Conservation (phyloP, 2,113 vertebrate species). For the Herpetotheres cachinnans region DNA sequence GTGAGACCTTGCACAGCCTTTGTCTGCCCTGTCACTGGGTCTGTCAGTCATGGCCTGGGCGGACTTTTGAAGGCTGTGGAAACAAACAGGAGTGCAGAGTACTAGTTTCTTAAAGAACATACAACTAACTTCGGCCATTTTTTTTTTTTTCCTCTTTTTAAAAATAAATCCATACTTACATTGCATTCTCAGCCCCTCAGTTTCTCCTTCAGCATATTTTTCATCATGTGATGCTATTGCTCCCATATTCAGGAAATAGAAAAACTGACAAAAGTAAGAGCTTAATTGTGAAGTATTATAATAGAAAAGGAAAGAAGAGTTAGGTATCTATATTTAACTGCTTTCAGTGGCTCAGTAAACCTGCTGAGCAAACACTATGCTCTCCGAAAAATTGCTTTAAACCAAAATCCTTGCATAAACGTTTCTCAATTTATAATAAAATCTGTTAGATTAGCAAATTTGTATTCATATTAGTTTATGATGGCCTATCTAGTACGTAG, state of each 20-base stretch:
- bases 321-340: neutral
- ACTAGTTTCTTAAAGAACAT: neutral
- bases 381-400: neutral
- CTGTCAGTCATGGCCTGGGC: neutral
- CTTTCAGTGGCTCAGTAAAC: neutral
- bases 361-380: neutral
- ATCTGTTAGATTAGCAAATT: neutral
- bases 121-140: neutral
- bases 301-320: neutral
- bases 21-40: neutral
- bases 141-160: neutral
- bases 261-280: neutral
- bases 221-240: neutral
- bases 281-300: neutral
- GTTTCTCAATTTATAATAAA: neutral
- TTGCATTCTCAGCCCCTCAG: neutral
- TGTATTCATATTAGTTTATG: neutral
- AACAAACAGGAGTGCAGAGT: neutral
- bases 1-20: neutral
- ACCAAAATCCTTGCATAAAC: neutral
- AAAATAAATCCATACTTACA: neutral
- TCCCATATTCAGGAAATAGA: neutral
- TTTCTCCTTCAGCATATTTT: neutral
- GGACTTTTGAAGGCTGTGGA: neutral
- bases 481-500: neutral